A percentile compares a stretch with the other conserved stretches of the same genome.
Conservation (phyloP, 1,140 invertebrate species). For the Drosophila lowei region DNA sequence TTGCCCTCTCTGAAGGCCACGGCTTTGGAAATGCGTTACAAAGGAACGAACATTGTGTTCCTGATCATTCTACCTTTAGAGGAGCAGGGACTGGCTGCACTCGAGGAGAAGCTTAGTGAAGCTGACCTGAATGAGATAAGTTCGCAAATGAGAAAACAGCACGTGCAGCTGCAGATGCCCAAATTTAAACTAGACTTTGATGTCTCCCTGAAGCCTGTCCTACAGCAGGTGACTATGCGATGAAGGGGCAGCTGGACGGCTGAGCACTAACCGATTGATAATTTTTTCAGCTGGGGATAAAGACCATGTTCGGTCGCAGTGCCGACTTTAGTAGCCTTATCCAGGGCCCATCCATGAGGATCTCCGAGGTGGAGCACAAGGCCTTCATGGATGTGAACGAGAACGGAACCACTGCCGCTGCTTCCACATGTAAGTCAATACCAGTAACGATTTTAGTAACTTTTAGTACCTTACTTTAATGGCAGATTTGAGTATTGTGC, state of each 20-base stretch:
- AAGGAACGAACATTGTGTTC: conserved; percentile 84
- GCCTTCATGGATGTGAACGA: conserved; percentile 85
- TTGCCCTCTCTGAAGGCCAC: conserved; percentile 51
- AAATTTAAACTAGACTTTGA: conserved; percentile 86
- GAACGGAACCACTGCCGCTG: conserved; percentile 85
- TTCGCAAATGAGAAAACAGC: conserved; percentile 39
- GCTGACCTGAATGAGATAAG: conserved; percentile 67
- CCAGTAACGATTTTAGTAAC: too few relatives aligned
- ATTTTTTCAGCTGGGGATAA: conserved; percentile 82
- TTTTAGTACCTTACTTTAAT: too few relatives aligned
- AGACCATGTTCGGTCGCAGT: conserved; percentile 84
- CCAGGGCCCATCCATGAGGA: conserved; percentile 82
- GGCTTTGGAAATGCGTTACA: conserved; percentile 57
- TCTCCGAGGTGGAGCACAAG: conserved; percentile 84
- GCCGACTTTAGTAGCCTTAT: conserved; percentile 86
- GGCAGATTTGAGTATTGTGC: too few relatives aligned
- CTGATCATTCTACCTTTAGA: conserved; percentile 85
- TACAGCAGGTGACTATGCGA: conserved; percentile 83
- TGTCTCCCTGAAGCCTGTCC: conserved; percentile 83
- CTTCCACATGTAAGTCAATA: conserved; percentile 42
- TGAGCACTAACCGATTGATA: background rate
- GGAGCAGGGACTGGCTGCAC: conserved; percentile 83
- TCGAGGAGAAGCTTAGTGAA: conserved; percentile 83
- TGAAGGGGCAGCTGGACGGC: background rate
- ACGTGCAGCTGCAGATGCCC: conserved; percentile 84